Base-by-base conservation (phyloP, 2,113 vertebrate species). In the Castor canadensis region DNA sequence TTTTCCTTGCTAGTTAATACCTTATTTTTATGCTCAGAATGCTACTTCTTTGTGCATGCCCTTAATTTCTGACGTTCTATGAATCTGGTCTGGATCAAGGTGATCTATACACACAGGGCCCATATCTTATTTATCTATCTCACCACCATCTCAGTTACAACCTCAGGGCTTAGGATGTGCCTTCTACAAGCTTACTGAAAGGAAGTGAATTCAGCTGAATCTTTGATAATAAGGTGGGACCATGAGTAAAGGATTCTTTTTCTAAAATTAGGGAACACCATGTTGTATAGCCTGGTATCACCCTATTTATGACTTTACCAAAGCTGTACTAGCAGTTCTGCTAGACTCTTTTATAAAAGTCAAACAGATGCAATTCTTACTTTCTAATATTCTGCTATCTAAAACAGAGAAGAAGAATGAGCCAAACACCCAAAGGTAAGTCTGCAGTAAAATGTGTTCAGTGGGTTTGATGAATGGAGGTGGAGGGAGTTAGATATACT, bases 291-390 rank as follows among this genome's bases (percentile, higher is more conserved):
- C 45, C 38, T 22, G 17, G 6, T 7, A 12, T 52, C 47, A 69
- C 17, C 28, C 19, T 76, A 2, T 20, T 75, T 20, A 60, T 49
- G 60, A 60, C 40, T 71, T 43, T 52, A 45, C 7, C 32, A 24
- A 76, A 69, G 16, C 62, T 75, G 15, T 56, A 9, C 47, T 49
- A 28, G 45, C 43, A 82, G 35, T 72, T 94, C 71, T 92, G 40
- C 28, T 43, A 35, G 35, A 26, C 11, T 58, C 19, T 45, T 80
- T 92, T 16, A 40, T 52, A 79, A 79, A 94, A 85, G 54, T 38
- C 73, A 38, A 96, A 92, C 43, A 49, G 76, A 93, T 67, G 15
- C 4, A 79, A 90, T 71, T 86, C 35, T 87, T 83, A 80, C 47
- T 43, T 87, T 80, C 71, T 82, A 43, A 35, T 11, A 76, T n/a